These are phyloP conservation scores for Drymodes brunneopygia DNA, from an alignment of 2,113 vertebrate genomes.

Conservation along the genomic window DNA sequence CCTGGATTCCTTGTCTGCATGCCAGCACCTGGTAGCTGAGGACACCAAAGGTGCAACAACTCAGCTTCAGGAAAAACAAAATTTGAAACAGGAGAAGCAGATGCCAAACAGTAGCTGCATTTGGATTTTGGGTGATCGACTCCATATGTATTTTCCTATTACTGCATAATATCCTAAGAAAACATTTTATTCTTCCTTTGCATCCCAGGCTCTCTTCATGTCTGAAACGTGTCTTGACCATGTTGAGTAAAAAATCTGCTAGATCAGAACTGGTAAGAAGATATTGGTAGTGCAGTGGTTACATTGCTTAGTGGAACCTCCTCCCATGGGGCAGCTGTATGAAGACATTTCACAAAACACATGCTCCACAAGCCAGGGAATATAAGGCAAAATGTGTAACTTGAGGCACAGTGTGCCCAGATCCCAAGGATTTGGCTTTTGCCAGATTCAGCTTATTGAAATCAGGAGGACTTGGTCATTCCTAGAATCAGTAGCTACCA, in stretches of 20 bases:
- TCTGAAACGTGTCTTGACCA: neutral
- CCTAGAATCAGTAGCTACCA: neutral
- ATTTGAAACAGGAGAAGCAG: conserved; percentile 42
- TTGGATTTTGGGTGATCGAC: conserved; percentile 46
- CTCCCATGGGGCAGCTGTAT: neutral
- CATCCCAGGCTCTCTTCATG: neutral
- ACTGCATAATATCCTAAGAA: neutral
- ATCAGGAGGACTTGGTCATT: neutral
- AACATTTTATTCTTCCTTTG: neutral
- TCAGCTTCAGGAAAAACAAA: conserved; percentile 18
- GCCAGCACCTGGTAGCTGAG: neutral
- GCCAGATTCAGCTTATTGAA: neutral
- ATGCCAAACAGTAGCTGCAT: conserved; percentile 65
- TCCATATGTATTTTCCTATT: conserved; percentile 55
- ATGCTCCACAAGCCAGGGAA: neutral
- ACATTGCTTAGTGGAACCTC: neutral
- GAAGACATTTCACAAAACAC: neutral
- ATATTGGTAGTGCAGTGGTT: neutral
- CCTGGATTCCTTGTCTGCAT: neutral
- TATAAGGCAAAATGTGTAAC: neutral
- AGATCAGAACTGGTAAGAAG: neutral
- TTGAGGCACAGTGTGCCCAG: neutral
- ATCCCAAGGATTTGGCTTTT: neutral
- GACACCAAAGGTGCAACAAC: neutral
- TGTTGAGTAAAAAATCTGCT: neutral